Evolutionary conservation across 2,797 vertebrate genomes (phyloP).

Genomic region (Dendrocincla tyrannina): DNA sequence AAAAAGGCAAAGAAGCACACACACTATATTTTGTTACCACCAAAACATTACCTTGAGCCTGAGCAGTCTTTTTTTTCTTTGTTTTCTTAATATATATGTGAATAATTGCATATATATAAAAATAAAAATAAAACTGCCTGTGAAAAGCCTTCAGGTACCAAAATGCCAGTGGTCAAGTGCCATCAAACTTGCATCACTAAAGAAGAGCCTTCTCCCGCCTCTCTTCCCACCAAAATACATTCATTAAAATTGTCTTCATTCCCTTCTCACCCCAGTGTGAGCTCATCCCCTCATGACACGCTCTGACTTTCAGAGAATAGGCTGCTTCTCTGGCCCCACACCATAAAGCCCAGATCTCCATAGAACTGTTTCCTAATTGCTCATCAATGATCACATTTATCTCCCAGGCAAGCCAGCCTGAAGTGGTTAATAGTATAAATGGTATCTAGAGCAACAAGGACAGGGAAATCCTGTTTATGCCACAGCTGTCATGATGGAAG

Average conservation of each 20-base stretch:
- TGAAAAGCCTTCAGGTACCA: conserved; percentile 48
- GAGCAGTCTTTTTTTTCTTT: not conserved
- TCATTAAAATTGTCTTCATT: not conserved
- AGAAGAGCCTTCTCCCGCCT: not conserved
- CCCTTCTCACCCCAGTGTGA: not conserved
- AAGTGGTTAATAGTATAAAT: not conserved
- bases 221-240: not conserved
- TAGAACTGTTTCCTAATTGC: conserved; percentile 30
- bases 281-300: not conserved
- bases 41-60: not conserved
- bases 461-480: not conserved
- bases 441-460: not conserved
- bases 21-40: not conserved
- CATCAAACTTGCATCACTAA: conserved; percentile 6
- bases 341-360: not conserved
- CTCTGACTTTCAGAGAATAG: conserved; percentile 6
- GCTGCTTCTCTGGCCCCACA: not conserved
- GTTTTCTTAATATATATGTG: not conserved
- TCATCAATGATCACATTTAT: not conserved
- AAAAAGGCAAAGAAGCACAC: not conserved
- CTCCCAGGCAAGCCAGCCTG: not conserved
- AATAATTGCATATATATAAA: rapidly evolving
- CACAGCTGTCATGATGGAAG: not conserved
- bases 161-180: conserved; percentile 33
- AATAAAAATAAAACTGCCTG: not conserved